Base-by-base conservation (phyloP, 35 echinoderm and acorn worm species). In the Patiria miniata region DNA sequence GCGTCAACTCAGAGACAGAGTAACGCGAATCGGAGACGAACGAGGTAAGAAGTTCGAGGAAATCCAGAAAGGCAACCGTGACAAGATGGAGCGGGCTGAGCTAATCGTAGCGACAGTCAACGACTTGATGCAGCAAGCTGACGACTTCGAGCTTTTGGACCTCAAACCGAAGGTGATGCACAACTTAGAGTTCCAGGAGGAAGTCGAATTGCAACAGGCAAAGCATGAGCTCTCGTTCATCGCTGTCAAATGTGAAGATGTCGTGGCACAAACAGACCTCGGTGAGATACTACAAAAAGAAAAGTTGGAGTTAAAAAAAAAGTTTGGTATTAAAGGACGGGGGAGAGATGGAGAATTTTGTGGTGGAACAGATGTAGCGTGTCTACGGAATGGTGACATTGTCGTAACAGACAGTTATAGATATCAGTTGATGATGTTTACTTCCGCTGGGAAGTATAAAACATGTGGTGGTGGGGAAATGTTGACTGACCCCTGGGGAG, bases 81-180 rank as follows among this genome's bases (percentile, higher is more conserved):
- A 69, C 34, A 21, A 69, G 61, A 69, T 69, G 19, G 29, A 34
- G 19, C 61, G 61, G 14, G 61, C 61, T 32, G 61, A 69, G 61
- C 61, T 23, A 34, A 69, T 69, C 29, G 61, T 69, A 69, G 61
- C 61, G 23, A 32, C 61, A 69, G 61, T 69, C 61, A 69, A 69
- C 34, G 61, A 69, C 61, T 29, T 69, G 61, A 69, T 69, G 61
- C 29, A 69, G 34, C 61, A 69, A 32, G 61, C 61, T 69, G 61
- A 69, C 34, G 15, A 69, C 61, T 69, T 69, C 29, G 61, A 69
- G 61, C 61, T 69, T 26, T 34, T 69, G 0, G 61, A 69, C 61
- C 61, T 69, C 1, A 69, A 69, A 34, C 61, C 61, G 12, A 69
- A 69, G 23, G 61, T 69, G 23, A 69, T 69, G 61, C 61, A 69